Evolutionary conservation across 2,888 invertebrate genomes (phyloP), one percentile per base, ranked within the genome.

Genomic region (Dolichomitus sp.): DNA sequence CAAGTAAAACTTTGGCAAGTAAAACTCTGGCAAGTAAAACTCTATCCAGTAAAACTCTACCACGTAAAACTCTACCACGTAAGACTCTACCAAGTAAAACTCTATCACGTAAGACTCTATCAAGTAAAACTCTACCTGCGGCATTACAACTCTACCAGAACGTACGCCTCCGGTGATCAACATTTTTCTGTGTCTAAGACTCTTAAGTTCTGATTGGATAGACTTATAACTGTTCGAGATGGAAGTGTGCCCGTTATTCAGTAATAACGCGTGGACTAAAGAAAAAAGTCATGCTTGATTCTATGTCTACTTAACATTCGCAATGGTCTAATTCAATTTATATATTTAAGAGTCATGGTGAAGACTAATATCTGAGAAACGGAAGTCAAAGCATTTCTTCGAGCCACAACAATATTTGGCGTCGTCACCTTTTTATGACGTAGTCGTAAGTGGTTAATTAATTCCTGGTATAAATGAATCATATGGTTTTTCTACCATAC

Each of bases 241-340:
- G 9, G 6, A 37, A 37, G 37, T 37, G 37, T 37, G 9, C 7
- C 37, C 74, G 74, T 70, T 78, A 57, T 70, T 68, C 45, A 61
- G 76, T 74, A 70, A 82, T 79, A 50, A 69, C 70, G 61, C 70
- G 45, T 30, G 70, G 59, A 54, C 52, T 33, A 30, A 73, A 42
- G 57, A 75, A 76, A 65, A 37, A 11, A 68, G 50, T 65, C 30
- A 50, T 63, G 65, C 74, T 82, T 78, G 70, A 79, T 82, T 82
- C 75, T 75, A 79, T 75, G 79, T 82, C 79, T 75, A 82, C 79
- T 82, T 82, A 79, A 82, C 79, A 79, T 79, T 75, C 75, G 82
- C n/a, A 65, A 54, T 75, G 68, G 75, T 79, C 75, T 70, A 82
- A 82, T 82, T 79, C 70, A 7, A 48, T 48, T 82, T 82, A 75